Evolutionary conservation across 2,888 invertebrate species (phyloP).

Genomic region (Epistrophe grossulariae): DNA sequence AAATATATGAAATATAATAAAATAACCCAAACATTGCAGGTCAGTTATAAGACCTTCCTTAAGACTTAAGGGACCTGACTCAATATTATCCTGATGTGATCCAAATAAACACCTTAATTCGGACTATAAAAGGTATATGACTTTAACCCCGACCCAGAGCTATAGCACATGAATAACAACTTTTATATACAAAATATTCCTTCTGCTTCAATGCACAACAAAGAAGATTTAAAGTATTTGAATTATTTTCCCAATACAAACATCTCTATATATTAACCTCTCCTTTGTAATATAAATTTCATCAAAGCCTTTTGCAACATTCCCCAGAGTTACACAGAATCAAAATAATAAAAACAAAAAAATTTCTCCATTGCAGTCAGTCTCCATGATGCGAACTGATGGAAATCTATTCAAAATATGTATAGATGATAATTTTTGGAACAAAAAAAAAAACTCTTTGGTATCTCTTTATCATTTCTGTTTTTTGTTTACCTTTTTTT

Average conservation of each 20-base stretch:
- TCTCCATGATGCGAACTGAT: not conserved
- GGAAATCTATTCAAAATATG: constrained; percentile 7
- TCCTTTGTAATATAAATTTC: constrained; percentile 19
- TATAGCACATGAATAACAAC: not conserved
- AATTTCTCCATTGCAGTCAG: constrained; percentile 1
- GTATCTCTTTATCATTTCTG: constrained; percentile 3
- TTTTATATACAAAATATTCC: not conserved
- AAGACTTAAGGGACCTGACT: too few relatives aligned
- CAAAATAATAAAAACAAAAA: not conserved
- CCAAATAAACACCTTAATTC: not conserved
- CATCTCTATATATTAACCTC: constrained; percentile 3
- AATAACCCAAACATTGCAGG: not conserved
- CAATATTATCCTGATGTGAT: not conserved
- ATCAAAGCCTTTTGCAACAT: constrained; percentile 37
- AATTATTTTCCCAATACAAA: constrained; percentile 31
- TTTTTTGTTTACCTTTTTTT: constrained; percentile 13
- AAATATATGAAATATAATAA: too few relatives aligned
- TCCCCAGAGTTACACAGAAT: constrained; percentile 4
- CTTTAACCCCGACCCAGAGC: not conserved
- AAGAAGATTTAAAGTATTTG: constrained; percentile 21
- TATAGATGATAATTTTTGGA: constrained; percentile 22
- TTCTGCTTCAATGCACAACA: constrained; percentile 7
- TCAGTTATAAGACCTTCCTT: too few relatives aligned
- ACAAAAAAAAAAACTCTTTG: constrained; percentile 23
- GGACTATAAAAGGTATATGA: not conserved